A percentile compares a stretch with the other conserved stretches of the same genome.
Conservation (phyloP, 2,888 invertebrate genomes). For the Stenolophus ochropezus region DNA sequence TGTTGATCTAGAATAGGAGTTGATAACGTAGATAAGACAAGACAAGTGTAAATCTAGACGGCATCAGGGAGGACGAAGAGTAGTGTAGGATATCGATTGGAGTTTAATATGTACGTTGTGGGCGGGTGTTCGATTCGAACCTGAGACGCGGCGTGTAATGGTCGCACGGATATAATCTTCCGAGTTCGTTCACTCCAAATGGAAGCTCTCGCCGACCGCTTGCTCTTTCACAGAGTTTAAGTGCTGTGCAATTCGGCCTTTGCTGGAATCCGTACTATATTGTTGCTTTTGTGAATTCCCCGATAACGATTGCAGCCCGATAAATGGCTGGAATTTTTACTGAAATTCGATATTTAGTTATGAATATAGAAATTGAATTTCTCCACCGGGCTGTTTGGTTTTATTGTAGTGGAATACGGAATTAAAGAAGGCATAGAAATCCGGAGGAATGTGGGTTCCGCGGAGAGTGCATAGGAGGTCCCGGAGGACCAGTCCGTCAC, state of each 20-base stretch:
- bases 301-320: constrained; percentile 33
- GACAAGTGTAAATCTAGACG: too few relatives aligned
- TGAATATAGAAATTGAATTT: constrained; percentile 31
- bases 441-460: background rate
- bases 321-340: constrained; percentile 32
- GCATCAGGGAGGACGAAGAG: too few relatives aligned
- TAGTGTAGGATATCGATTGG: background rate
- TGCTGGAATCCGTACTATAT: constrained; percentile 28
- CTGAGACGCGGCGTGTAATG: background rate
- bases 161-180: constrained; percentile 50
- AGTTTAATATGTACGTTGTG: background rate
- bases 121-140: background rate
- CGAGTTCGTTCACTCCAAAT: constrained; percentile 24
- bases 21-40: too few relatives aligned
- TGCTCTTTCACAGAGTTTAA: constrained; percentile 43
- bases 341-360: constrained; percentile 30
- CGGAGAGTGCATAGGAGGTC: background rate
- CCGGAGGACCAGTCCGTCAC: background rate
- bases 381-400: background rate
- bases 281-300: constrained; percentile 44
- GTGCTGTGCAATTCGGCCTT: constrained; percentile 40
- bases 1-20: too few relatives aligned
- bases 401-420: background rate
- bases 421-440: background rate
- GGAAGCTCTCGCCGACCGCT: constrained; percentile 14